These are phyloP conservation scores for Caenorhabditis zanzibari DNA, from an alignment of 2,888 invertebrate species.

Conservation along the genomic window DNA sequence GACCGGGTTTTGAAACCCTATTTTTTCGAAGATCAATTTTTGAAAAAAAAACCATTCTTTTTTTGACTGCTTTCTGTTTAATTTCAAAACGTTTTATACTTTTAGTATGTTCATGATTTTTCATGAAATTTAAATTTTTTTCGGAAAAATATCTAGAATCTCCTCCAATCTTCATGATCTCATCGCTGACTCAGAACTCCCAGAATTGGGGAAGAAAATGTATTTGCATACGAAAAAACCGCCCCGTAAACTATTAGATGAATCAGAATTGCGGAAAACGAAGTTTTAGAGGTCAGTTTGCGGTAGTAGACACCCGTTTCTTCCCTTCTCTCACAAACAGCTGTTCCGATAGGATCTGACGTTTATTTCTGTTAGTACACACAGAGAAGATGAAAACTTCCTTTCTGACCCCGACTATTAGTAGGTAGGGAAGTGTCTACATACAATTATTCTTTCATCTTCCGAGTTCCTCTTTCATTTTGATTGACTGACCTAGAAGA, in stretches of 20 bases:
- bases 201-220: neutral
- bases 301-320: conserved; percentile 16
- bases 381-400: neutral
- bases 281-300: conserved; percentile 39
- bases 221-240: conserved; percentile 13
- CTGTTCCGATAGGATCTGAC: conserved; percentile 37
- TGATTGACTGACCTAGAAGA: conserved; percentile 17
- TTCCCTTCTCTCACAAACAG: conserved; percentile 23
- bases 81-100: too few relatives aligned
- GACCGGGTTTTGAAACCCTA: too few relatives aligned
- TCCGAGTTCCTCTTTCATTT: conserved; percentile 7
- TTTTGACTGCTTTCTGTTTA: too few relatives aligned
- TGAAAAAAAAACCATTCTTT: too few relatives aligned
- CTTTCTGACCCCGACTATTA: conserved; percentile 10
- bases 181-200: conserved; percentile 1
- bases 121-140: too few relatives aligned
- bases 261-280: conserved; percentile 32
- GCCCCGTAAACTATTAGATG: conserved; percentile 9
- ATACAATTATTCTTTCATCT: conserved; percentile 4
- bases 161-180: conserved; percentile 7
- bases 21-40: too few relatives aligned
- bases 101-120: too few relatives aligned
- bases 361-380: conserved; percentile 6
- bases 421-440: neutral
- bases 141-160: neutral